These are phyloP conservation scores for Neodiprion pinetum DNA, from an alignment of 1,140 invertebrate species.

Conservation along the genomic window DNA sequence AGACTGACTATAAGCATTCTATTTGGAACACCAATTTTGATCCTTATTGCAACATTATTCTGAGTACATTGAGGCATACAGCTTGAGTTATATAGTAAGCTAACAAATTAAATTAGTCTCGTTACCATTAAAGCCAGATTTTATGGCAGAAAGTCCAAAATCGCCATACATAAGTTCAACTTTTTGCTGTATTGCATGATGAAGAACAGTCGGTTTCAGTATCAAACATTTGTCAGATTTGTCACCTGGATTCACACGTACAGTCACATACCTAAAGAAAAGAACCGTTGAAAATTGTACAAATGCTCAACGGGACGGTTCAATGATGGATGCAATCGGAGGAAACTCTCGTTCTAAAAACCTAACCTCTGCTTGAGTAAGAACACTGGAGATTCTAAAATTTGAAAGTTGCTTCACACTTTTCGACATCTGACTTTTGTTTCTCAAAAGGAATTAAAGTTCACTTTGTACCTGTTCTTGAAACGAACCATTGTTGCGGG, in stretches of 20 bases:
- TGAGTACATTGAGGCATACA: neutral
- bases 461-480: slow-evolving; percentile 67
- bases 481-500: slow-evolving; percentile 68
- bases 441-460: no score
- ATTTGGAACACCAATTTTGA: neutral
- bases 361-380: no score
- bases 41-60: neutral
- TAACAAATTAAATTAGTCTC: neutral
- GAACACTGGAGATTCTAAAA: no score
- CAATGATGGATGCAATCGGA: no score
- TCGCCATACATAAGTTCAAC: slow-evolving; percentile 76
- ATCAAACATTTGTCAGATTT: slow-evolving; percentile 60
- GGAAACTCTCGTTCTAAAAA: neutral
- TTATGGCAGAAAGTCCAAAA: slow-evolving; percentile 72
- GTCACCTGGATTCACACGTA: slow-evolving; percentile 63
- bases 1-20: no score
- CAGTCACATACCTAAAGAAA: slow-evolving; percentile 68
- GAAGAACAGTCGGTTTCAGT: slow-evolving; percentile 66
- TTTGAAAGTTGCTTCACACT: no score
- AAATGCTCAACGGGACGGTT: neutral
- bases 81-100: neutral
- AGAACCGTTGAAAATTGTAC: slow-evolving; percentile 24
- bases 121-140: slow-evolving; percentile 68
- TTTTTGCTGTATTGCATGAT: slow-evolving; percentile 67
- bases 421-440: no score